Evolutionary conservation across 2,797 vertebrate species (phyloP), one percentile per base, ranked within the genome.

Genomic region (Falco rusticolus): DNA sequence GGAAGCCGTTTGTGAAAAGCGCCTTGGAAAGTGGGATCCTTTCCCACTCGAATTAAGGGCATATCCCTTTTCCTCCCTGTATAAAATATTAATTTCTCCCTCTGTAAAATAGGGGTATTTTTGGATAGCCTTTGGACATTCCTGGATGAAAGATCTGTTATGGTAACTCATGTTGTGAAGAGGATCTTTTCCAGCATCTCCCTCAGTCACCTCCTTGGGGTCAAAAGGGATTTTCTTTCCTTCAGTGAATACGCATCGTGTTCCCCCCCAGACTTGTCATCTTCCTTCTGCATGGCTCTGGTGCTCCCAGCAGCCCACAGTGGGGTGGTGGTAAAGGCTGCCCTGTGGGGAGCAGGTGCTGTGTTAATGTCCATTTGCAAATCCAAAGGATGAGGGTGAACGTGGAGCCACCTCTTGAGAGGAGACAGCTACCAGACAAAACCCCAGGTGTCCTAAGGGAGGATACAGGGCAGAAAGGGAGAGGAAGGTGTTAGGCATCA

Each of bases 331-430:
- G n/a, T 48, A 9, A 15, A 57, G 60, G 41, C 34, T 0, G 2
- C 2, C 37, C 34, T 2, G 22, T 9, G 41, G 26, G 43, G 51
- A 56, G 22, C 34, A 25, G 50, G 33, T 0, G 9, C 50, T 11
- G 3, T 39, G 20, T 57, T 63, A 0, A 0, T 47, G n/a, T 57
- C 45, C 3, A 1, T 0, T 5, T 54, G 65, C 70, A 63, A 84
- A 87, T 29, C 43, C 39, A 24, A 47, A 79, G 85, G 54, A 10
- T 0, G 1, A 29, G 22, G 29, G 9, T 33, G 65, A 65, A 37
- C 2, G 0, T 25, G 79, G 56, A 81, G 65, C n/a, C 20, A 8
- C 14, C 12, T 29, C 65, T 72, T 3, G 0, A 7, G 34, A 72
- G 51, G 51, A 68, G 63, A 68, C 19, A n/a, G 47, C 21, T 61